Evolutionary conservation across 2,113 vertebrate genomes (phyloP).

Genomic region (Alouatta palliata): DNA sequence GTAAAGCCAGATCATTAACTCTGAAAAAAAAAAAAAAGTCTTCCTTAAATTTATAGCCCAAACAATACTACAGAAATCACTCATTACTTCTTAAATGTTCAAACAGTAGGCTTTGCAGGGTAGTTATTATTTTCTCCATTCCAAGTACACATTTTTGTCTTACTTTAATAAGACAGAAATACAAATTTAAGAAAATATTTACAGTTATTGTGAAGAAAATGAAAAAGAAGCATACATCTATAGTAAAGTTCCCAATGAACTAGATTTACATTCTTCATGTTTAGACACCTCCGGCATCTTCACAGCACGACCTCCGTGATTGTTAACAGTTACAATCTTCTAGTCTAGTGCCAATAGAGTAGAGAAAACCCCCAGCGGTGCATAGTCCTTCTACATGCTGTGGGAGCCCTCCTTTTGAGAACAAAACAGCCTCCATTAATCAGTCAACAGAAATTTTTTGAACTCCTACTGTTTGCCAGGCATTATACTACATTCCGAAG

Average conservation of each 20-base stretch:
- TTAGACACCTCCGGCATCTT: not conserved
- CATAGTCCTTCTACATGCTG: not conserved
- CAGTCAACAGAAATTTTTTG: not conserved
- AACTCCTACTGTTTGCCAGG: not conserved
- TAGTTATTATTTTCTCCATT: not conserved
- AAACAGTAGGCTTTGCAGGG: not conserved
- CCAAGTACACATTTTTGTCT: constrained; percentile 8
- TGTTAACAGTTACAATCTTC: not conserved
- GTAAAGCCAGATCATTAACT: not conserved
- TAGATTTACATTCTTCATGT: not conserved
- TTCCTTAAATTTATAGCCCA: not conserved
- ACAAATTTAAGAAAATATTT: constrained; percentile 34
- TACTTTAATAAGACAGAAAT: not conserved
- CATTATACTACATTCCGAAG: not conserved
- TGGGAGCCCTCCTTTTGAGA: not conserved
- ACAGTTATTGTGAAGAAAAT: not conserved
- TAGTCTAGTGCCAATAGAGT: not conserved
- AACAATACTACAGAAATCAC: not conserved
- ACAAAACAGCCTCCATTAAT: not conserved
- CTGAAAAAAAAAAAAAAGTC: not conserved
- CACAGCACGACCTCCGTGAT: not conserved
- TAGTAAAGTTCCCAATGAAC: not conserved
- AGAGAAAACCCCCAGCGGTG: not conserved
- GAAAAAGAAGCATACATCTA: not conserved
- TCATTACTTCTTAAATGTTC: not conserved